These are phyloP conservation scores for Morpho deidamia DNA, from an alignment of 2,888 invertebrate genomes.

Conservation along the genomic window DNA sequence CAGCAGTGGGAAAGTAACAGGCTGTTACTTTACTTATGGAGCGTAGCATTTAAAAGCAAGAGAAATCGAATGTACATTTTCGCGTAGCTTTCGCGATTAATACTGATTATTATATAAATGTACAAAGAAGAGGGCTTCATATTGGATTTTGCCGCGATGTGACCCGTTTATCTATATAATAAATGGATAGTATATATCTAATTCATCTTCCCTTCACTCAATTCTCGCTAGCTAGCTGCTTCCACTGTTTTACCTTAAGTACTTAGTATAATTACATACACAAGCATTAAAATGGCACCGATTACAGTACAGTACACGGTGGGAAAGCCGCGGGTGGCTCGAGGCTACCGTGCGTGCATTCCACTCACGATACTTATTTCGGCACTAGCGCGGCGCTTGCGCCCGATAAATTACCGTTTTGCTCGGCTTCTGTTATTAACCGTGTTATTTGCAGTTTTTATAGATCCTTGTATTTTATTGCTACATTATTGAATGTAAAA, in stretches of 20 bases:
- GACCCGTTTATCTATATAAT: too few species aligned
- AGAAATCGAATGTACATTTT: background rate
- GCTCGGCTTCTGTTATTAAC: slow-evolving; percentile 70
- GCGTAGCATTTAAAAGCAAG: background rate
- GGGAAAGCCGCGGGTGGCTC: slow-evolving; percentile 65
- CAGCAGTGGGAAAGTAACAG: too few species aligned
- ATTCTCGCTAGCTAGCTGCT: slow-evolving; percentile 6
- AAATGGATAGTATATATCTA: too few species aligned
- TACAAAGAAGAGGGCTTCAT: too few species aligned
- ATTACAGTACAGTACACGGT: slow-evolving; percentile 35
- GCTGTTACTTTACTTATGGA: too few species aligned
- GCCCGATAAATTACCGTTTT: slow-evolving; percentile 61
- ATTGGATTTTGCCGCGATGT: too few species aligned
- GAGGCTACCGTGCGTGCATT: slow-evolving; percentile 68
- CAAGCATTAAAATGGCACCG: slow-evolving; percentile 25
- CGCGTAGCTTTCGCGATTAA: too few species aligned
- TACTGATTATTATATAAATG: too few species aligned
- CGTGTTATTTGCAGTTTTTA: slow-evolving; percentile 45
- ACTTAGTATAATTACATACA: slow-evolving; percentile 24
- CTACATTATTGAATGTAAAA: background rate
- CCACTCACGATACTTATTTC: slow-evolving; percentile 70
- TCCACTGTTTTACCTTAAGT: slow-evolving; percentile 13
- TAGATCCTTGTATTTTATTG: slow-evolving; percentile 34
- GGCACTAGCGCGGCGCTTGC: slow-evolving; percentile 58
- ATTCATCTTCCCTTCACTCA: background rate